phyloP scores from a whole-genome alignment of 2,888 invertebrate genomes.

The Malacosoma neustria region DNA sequence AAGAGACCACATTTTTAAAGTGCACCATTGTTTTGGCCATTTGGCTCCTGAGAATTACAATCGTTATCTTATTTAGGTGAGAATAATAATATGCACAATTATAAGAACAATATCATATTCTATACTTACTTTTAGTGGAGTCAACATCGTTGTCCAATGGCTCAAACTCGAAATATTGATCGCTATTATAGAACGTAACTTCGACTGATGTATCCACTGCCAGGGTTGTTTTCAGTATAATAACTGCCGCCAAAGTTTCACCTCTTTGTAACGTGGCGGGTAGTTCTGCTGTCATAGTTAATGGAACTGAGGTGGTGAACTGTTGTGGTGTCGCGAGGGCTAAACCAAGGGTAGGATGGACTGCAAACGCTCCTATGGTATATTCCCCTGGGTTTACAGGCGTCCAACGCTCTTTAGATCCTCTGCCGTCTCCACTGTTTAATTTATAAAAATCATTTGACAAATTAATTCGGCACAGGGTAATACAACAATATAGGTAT shows the following conservation, averaged over 20 bases:
- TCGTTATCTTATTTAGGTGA: too few relatives aligned
- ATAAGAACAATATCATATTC: too few relatives aligned
- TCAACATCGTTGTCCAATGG: slow-evolving; percentile 85
- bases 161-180: slow-evolving; percentile 87
- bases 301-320: slow-evolving; percentile 71
- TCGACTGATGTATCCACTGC: slow-evolving; percentile 84
- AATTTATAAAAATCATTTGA: slow-evolving; percentile 1
- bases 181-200: slow-evolving; percentile 88
- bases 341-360: slow-evolving; percentile 57
- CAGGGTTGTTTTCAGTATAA: slow-evolving; percentile 92
- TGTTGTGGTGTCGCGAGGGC: slow-evolving; percentile 46
- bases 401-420: slow-evolving; percentile 51
- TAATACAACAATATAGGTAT: neutral
- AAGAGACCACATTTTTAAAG: too few relatives aligned
- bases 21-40: too few relatives aligned
- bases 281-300: slow-evolving; percentile 89
- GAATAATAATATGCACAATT: too few relatives aligned
- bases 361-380: slow-evolving; percentile 58
- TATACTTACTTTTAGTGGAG: slow-evolving; percentile 78
- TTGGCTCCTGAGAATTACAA: too few relatives aligned
- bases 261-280: slow-evolving; percentile 92
- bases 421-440: slow-evolving; percentile 53
- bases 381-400: slow-evolving; percentile 45
- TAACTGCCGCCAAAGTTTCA: slow-evolving; percentile 91
- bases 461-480: too few relatives aligned